These are phyloP conservation scores for Luidia sarsii DNA, from an alignment of 53 echinoderm and acorn worm genomes.

Conservation along the genomic window DNA sequence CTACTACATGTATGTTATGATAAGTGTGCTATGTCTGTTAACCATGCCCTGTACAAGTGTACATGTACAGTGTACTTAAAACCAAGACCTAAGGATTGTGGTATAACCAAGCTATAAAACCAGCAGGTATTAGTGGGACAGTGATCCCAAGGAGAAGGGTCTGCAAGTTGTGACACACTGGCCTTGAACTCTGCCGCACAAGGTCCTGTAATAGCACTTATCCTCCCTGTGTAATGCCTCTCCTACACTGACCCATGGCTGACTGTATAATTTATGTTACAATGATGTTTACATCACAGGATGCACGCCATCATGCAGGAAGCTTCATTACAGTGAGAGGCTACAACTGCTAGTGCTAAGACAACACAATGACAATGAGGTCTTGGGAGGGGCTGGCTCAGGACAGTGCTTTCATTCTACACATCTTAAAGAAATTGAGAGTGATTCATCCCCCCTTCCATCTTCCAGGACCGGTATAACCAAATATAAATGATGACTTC, in stretches of 20 bases:
- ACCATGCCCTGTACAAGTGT: no score
- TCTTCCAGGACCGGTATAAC: not conserved
- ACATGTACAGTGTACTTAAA: no score
- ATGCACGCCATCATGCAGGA: conserved; percentile 5
- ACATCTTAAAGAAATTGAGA: not conserved
- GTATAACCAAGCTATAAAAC: no score
- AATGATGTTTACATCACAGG: conserved; percentile 2
- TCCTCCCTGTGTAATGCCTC: not conserved
- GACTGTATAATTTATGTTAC: not conserved
- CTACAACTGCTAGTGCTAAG: no score
- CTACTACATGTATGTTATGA: no score
- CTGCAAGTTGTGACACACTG: no score
- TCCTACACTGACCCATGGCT: no score
- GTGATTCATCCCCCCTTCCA: conserved; percentile 29
- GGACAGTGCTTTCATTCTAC: conserved; percentile 20
- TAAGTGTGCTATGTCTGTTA: no score
- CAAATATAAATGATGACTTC: conserved; percentile 37
- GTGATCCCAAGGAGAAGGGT: no score
- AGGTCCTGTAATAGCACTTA: conserved; percentile 6
- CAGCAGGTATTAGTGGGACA: no score
- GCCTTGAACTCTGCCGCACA: not conserved
- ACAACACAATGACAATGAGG: not conserved
- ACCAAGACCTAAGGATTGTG: no score
- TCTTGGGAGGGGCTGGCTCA: no score
- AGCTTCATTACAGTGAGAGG: not conserved